Evolutionary conservation across 2,888 invertebrate genomes (phyloP).

Genomic region (Dioctria rufipes): DNA sequence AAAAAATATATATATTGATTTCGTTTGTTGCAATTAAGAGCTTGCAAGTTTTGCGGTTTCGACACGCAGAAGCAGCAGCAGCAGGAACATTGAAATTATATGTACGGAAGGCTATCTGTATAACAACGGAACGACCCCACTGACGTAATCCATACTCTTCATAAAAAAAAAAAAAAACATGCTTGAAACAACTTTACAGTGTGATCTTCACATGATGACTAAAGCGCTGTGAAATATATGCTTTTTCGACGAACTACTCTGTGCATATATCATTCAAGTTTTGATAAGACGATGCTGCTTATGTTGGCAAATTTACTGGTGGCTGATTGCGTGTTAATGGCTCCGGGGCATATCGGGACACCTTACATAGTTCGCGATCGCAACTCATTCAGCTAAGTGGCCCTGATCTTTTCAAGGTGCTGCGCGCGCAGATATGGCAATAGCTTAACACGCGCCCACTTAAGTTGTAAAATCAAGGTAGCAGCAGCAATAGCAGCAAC

Average conservation of each 20-base stretch:
- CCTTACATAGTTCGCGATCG: neutral
- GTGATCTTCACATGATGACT: conserved; percentile 1
- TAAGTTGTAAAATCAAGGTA: conserved; percentile 42
- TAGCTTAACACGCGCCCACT: conserved; percentile 41
- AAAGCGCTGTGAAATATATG: too few relatives aligned
- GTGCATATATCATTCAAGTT: neutral
- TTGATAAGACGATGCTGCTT: conserved; percentile 4
- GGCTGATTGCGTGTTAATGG: neutral
- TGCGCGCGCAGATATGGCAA: conserved; percentile 23
- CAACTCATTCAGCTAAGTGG: conserved; percentile 38
- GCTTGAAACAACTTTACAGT: neutral
- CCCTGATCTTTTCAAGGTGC: conserved; percentile 54
- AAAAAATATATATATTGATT: conserved; percentile 2
- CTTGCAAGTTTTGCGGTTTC: conserved; percentile 1
- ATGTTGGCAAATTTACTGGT: conserved; percentile 17
- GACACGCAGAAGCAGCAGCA: conserved; percentile 19
- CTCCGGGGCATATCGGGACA: neutral
- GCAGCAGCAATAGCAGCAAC: neutral
- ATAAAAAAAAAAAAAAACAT: neutral
- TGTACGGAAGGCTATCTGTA: conserved; percentile 26
- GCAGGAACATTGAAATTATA: conserved; percentile 24
- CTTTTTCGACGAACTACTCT: neutral
- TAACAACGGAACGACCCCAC: neutral
- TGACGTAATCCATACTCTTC: neutral
- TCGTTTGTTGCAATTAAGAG: conserved; percentile 33